Evolutionary conservation across 2,113 vertebrate genomes (phyloP).

Genomic region (Protobothrops mucrosquamatus): DNA sequence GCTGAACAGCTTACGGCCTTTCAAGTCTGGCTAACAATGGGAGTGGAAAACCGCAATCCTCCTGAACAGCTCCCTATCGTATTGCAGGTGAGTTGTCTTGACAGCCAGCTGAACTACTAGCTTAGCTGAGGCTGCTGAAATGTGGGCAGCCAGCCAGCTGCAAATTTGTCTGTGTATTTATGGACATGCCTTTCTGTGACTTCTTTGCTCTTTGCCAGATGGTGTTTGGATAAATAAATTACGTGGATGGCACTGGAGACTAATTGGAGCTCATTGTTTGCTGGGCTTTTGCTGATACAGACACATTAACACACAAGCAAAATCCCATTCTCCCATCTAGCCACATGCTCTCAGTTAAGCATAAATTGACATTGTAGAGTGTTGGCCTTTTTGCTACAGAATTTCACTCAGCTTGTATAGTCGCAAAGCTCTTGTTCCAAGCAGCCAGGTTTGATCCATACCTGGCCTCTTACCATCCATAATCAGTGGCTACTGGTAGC

Average conservation of each 20-base stretch:
- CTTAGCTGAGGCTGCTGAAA: not conserved
- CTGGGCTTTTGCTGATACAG: conserved; percentile 13
- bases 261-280: not conserved
- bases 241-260: not conserved
- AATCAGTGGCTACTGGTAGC: not conserved
- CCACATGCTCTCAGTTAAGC: not conserved
- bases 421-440: not conserved
- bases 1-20: conserved; percentile 96
- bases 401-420: not conserved
- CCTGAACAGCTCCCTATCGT: conserved; percentile 97
- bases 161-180: not conserved
- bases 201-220: not conserved
- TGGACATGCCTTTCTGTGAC: not conserved
- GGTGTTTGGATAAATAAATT: not conserved
- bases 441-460: not conserved
- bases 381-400: not conserved
- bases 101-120: not conserved
- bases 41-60: conserved; percentile 96
- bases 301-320: not conserved
- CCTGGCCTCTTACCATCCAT: not conserved
- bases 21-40: conserved; percentile 98
- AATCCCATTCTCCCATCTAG: not conserved
- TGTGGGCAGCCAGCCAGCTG: not conserved
- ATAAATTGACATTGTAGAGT: not conserved
- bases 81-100: conserved; percentile 78